phyloP scores from a whole-genome alignment of 2,797 vertebrate species.

The Podarcis lilfordi region DNA sequence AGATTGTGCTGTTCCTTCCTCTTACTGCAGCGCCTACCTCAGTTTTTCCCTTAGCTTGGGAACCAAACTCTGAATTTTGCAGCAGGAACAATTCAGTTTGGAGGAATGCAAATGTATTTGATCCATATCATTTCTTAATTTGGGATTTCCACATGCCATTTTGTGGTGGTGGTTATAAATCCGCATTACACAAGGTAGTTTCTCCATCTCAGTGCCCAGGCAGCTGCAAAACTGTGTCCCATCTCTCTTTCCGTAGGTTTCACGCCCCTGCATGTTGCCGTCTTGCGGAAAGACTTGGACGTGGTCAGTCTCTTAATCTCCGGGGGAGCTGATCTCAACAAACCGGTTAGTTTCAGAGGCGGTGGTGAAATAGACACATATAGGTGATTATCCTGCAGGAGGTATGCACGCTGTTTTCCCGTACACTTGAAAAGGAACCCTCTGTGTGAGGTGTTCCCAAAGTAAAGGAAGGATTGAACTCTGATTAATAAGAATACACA shows the following conservation, averaged over 20 bases:
- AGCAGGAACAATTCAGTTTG: not conserved
- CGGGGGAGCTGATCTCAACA: conserved; percentile 78
- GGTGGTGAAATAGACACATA: not conserved
- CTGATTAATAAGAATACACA: no score
- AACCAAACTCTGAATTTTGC: not conserved
- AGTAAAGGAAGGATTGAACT: no score
- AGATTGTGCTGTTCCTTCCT: not conserved
- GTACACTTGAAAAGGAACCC: not conserved
- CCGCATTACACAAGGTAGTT: not conserved
- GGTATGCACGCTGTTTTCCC: no score
- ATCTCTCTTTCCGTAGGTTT: conserved; percentile 68
- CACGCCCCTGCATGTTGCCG: conserved; percentile 78
- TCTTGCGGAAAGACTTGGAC: conserved; percentile 74
- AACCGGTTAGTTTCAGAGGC: conserved; percentile 68
- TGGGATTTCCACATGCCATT: no score
- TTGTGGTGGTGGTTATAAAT: no score
- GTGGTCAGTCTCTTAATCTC: conserved; percentile 74
- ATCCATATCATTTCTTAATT: not conserved
- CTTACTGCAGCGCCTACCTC: not conserved
- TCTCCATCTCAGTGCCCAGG: no score
- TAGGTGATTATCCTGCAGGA: no score
- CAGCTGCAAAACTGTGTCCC: not conserved
- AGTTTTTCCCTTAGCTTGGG: not conserved
- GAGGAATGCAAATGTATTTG: not conserved
- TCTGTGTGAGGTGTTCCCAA: not conserved